Evolutionary conservation across 2,113 vertebrate species (phyloP), one percentile per base, ranked within the genome.

Genomic region (Lathamus discolor): DNA sequence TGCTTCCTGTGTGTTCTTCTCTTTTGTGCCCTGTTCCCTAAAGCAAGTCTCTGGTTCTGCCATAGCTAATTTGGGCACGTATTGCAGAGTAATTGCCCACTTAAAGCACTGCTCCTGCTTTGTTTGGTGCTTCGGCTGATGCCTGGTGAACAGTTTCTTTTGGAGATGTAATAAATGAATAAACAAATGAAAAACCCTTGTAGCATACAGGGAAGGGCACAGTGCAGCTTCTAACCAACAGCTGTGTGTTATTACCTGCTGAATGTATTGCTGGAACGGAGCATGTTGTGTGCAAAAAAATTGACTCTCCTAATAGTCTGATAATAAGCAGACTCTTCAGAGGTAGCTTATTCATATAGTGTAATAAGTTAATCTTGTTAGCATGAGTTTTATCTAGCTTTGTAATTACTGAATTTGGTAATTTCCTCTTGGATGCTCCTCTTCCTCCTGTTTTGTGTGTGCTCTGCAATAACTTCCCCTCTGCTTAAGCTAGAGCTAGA

Each of bases 321-420:
- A 91, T 55, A 55, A 81, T 90, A 88, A 96, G 76, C 92, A 96
- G 92, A 72, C 55, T 88, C 72, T 57, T 70, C 79, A 49, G 41
- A 22, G 5, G 49, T 62, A 92, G 54, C 28, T 80, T 94, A 41
- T 92, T 95, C 67, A 31, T 92, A 17, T 29, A 44, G 11, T 44
- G 14, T 64, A 91, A 69, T 73, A 92, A 67, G 66, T 88, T 94
- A 92, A 94, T 86, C 69, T 83, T 57, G 76, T 93, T 96, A 94
- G 66, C 3, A 0, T 78, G 73, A 68, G 33, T 51, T 92, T 83
- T 55, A 83, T 78, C 90, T 94, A 55, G 69, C 35, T 81, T 79
- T 15, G 4, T 86, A 77, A 93, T 86, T 78, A 51, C 31, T 63
- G 78, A 70, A 90, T 86, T 77, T 51, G 79, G 29, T 75, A 8